Evolutionary conservation across 2,888 invertebrate species (phyloP).

Genomic region (Imbricaverruca yamaguchii): DNA sequence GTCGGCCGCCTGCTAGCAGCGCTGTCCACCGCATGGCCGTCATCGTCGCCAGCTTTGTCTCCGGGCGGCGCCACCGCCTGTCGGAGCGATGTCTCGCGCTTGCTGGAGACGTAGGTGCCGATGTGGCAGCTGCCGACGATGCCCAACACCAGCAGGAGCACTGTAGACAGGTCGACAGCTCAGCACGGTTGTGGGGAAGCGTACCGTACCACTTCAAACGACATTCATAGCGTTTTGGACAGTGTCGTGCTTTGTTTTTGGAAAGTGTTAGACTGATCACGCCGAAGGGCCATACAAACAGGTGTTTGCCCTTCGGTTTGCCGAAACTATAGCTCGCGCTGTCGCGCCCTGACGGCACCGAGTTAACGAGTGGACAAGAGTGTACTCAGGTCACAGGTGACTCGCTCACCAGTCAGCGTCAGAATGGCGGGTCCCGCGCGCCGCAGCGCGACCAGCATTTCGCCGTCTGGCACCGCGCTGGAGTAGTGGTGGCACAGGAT

Average conservation of each 20-base stretch:
- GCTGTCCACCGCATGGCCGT: no score
- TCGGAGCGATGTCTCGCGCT: not conserved
- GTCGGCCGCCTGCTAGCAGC: no score
- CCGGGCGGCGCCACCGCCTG: no score
- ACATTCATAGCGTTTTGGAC: no score
- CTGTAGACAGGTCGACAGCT: not conserved
- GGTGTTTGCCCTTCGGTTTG: not conserved
- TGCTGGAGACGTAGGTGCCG: not conserved
- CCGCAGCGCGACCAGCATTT: not conserved
- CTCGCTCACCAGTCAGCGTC: not conserved
- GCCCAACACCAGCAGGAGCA: not conserved
- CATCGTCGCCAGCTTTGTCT: no score
- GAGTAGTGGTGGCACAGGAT: conserved; percentile 16
- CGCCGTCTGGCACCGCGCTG: not conserved
- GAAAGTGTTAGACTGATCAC: not conserved
- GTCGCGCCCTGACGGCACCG: no score
- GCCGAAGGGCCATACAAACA: not conserved
- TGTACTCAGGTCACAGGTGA: not conserved
- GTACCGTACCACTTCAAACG: no score
- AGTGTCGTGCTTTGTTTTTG: not conserved
- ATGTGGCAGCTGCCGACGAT: not conserved
- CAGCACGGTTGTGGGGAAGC: no score
- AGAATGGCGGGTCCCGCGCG: not conserved
- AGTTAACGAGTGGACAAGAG: not conserved
- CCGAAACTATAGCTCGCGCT: no score